A percentile compares a stretch with the other conserved stretches of the same genome.
phyloP scores from a whole-genome alignment of 2,888 invertebrate species.

The Phyto melanocephala region DNA sequence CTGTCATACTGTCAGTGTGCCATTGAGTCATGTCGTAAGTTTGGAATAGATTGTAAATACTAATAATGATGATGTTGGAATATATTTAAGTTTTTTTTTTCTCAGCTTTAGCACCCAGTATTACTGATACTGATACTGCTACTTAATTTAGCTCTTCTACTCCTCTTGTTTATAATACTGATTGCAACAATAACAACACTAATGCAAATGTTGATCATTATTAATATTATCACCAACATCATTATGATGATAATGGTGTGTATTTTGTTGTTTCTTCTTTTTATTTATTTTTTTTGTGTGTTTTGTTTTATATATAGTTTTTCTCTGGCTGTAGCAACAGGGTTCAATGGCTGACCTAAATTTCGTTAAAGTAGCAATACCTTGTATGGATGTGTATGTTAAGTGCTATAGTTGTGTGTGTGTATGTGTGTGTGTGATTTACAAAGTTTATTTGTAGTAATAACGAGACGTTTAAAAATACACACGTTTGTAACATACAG shows the following conservation, averaged over 20 bases:
- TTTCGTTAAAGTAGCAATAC: conserved; percentile 66
- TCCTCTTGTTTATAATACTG: background rate
- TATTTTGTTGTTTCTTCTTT: conserved; percentile 20
- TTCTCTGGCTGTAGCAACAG: conserved; percentile 70
- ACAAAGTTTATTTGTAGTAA: too few species aligned
- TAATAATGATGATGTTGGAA: conserved; percentile 27
- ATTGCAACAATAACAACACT: background rate
- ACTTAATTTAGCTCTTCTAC: background rate
- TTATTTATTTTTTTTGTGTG: too few species aligned
- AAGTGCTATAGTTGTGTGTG: background rate
- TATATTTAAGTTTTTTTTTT: conserved; percentile 11
- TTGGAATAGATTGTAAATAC: conserved; percentile 15
- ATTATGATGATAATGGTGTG: conserved; percentile 53
- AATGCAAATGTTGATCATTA: conserved; percentile 5
- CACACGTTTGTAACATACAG: too few species aligned
- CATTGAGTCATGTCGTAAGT: conserved; percentile 9
- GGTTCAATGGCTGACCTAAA: conserved; percentile 78
- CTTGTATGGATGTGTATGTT: background rate
- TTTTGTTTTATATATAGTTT: too few species aligned
- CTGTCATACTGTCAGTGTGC: background rate
- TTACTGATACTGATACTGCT: background rate
- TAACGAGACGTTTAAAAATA: too few species aligned
- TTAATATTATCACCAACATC: conserved; percentile 18
- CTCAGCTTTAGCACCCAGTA: background rate
- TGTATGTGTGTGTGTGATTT: too few species aligned